phyloP scores from a whole-genome alignment of 2,888 invertebrate genomes.

The Sclerodermus sp. region DNA sequence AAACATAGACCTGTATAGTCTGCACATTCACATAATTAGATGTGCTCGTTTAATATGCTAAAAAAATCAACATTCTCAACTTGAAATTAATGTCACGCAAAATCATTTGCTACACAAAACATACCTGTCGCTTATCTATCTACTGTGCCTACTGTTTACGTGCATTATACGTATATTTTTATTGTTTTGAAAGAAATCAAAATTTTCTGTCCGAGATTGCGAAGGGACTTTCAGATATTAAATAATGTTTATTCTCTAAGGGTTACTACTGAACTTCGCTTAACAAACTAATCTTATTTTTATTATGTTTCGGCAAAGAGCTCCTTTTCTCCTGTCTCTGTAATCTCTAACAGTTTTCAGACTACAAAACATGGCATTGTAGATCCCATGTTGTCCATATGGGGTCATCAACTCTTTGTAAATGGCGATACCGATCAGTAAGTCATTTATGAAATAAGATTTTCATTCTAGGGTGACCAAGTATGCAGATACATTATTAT shows the following conservation, averaged over 20 bases:
- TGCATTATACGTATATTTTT: not conserved
- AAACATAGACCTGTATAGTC: too few species aligned
- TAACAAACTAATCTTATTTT: conserved; percentile 11
- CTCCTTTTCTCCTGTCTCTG: conserved; percentile 49
- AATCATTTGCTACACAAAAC: not conserved
- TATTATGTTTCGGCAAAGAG: conserved; percentile 28
- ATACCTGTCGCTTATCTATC: not conserved
- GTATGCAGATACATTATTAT: not conserved
- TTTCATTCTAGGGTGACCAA: conserved; percentile 12
- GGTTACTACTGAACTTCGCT: conserved; percentile 23
- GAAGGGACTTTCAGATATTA: not conserved
- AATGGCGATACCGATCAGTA: conserved; percentile 97
- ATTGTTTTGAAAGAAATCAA: not conserved
- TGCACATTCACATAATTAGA: too few species aligned
- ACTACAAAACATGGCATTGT: conserved; percentile 89
- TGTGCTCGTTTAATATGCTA: not conserved
- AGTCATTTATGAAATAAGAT: conserved; percentile 63
- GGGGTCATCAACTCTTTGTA: conserved; percentile 97
- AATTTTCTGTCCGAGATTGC: not conserved
- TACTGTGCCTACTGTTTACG: not conserved
- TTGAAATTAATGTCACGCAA: not conserved
- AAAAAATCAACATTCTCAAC: not conserved
- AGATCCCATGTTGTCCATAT: conserved; percentile 97
- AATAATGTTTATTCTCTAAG: conserved; percentile 12
- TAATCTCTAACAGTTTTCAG: conserved; percentile 63